Evolutionary conservation across 2,797 vertebrate species (phyloP), one percentile per base, ranked within the genome.

Genomic region (Periparus ater): DNA sequence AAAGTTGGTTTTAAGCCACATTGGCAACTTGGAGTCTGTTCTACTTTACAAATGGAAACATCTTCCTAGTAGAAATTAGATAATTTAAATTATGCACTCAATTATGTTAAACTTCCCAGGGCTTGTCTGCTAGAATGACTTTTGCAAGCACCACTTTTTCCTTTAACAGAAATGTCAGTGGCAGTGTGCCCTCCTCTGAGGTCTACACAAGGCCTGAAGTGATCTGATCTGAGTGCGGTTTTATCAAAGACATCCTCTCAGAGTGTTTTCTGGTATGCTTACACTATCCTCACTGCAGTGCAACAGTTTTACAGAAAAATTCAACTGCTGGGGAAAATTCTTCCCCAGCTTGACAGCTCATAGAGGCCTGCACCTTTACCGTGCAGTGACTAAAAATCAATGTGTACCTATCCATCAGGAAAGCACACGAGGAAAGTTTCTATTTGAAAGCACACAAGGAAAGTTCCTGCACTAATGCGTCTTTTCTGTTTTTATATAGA

Each of bases 401-500:
- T 29, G 32, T 0, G 0, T 18, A 8, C 57, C 86, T 55, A 1
- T 47, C 34, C 65, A 3, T 78, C 51, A 36, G 88, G 73, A 89
- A 74, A 38, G 60, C 1, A 1, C 23, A 22, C 13, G 50, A 80
- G 27, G 40, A 72, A 79, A 66, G 44, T 79, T 84, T 88, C 34
- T 22, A 13, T 62, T 79, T 85, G 53, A 93, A 91, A 78, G 65
- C 1, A 1, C 15, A 13, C 7, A 38, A 83, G 23, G 53, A 63
- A 75, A 55, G 50, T 87, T 90, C 89, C 73, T 88, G 44, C 18
- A 7, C 50, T 91, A 67, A 88, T 61, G 30, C 38, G 11, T 57
- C 50, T 84, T 62, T 95, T 48, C 29, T 88, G 36, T 21, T 85
- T 90, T 80, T 84, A 29, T 89, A 45, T 92, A 99, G 99, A 98